Evolutionary conservation across 2,113 vertebrate species (phyloP).

Genomic region (Panurus biarmicus): DNA sequence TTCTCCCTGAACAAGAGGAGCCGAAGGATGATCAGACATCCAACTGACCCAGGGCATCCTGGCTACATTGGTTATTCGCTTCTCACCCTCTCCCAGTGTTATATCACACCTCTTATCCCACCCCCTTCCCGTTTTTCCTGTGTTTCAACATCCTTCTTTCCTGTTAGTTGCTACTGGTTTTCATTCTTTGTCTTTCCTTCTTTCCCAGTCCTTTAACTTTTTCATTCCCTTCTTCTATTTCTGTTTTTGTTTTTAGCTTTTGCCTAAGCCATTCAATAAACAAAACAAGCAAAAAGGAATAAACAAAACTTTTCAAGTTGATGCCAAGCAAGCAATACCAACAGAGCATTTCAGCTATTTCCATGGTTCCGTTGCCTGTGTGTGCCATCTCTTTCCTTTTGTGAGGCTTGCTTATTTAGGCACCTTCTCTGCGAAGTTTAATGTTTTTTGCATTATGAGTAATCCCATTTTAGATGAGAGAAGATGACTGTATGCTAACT

Average conservation of each 20-base stretch:
- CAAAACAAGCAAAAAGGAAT: neutral
- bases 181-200: neutral
- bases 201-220: neutral
- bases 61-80: too few species aligned
- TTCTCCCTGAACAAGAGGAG: neutral
- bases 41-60: neutral
- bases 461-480: neutral
- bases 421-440: neutral
- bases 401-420: neutral
- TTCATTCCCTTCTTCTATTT: too few species aligned
- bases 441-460: neutral
- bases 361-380: fast-evolving
- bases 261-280: neutral
- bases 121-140: neutral
- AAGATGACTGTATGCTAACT: neutral
- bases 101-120: fast-evolving
- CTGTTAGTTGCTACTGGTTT: neutral
- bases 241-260: neutral
- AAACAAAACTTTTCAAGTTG: neutral
- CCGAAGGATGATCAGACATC: fast-evolving
- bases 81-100: neutral
- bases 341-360: neutral
- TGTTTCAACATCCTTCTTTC: neutral
- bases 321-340: neutral
- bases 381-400: neutral